phyloP scores from a whole-genome alignment of 2,113 vertebrate genomes.

The Geococcyx californianus region DNA sequence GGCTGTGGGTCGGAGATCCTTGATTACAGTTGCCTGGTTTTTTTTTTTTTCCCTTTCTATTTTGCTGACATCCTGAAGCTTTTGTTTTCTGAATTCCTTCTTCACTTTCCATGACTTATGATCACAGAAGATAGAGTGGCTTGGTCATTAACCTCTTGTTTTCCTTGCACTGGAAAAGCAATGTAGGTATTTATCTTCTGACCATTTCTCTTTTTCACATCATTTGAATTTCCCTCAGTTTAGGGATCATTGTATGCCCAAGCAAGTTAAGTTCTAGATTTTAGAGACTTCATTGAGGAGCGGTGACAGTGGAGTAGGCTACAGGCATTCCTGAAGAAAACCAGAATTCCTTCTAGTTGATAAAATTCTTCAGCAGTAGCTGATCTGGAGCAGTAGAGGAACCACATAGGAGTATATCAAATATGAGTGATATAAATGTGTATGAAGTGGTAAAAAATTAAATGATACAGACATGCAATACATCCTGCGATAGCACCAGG shows the following conservation, averaged over 20 bases:
- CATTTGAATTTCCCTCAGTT: not conserved
- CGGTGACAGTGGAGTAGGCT: not conserved
- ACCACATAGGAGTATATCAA: fast-evolving
- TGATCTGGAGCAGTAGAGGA: not conserved
- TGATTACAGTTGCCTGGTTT: not conserved
- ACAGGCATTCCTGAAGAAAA: not conserved
- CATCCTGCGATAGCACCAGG: not conserved
- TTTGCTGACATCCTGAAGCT: conserved; percentile 12
- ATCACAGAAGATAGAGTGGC: not conserved
- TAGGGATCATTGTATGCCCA: not conserved
- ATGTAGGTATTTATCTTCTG: not conserved
- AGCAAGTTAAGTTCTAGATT: not conserved
- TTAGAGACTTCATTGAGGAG: not conserved
- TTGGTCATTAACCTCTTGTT: not conserved
- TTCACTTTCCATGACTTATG: not conserved
- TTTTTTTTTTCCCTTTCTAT: not conserved
- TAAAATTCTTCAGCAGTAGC: not conserved
- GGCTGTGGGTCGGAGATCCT: not conserved
- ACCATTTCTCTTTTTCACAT: not conserved
- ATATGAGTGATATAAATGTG: not conserved
- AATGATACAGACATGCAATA: not conserved
- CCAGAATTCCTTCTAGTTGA: not conserved
- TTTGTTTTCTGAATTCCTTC: not conserved
- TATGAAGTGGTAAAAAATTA: not conserved
- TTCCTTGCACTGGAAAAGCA: not conserved